Base-by-base conservation (phyloP, 2,113 vertebrate genomes). In the western clawed frog (Xenopus tropicalis) region DNA sequence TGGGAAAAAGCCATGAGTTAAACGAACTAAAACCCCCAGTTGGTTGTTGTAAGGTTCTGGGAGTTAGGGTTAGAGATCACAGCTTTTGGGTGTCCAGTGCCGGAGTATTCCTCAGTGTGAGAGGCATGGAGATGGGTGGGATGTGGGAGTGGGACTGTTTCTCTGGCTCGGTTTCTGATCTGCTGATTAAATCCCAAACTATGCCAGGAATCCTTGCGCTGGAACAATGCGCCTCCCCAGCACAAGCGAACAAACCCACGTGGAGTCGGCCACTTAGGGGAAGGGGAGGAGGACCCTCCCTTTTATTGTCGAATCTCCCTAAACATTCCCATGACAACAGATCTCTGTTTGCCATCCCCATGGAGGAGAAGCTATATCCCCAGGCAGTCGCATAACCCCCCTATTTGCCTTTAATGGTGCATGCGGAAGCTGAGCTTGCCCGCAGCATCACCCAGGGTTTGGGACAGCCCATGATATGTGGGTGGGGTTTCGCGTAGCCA, bases 161-260 rank as follows among this genome's bases (percentile, higher is more conserved):
- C n/a, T 66, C 71, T 73, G 71, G 71, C 72, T 54, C 57, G 1
- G 57, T 58, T 75, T 58, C 58, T 62, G 20, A 69, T 63, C 58
- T 69, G 73, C 66, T 76, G 73, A 76, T 76, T 76, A 76, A 90
- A 88, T 88, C 83, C 85, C 81, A 71, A 83, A 86, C 86, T 88
- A 91, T 91, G 89, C 87, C 82, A 86, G 88, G 89, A 88, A 91
- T 91, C 80, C 82, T 5, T 69, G 78, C 69, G 81, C 83, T 86
- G 80, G 84, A 82, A 89, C 81, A 89, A 83, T 81, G 75, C 80
- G 72, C 75, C 82, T 69, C 81, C 79, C 85, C 61, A 74, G 69
- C 77, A 75, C n/a, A n/a, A n/a, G n/a, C n/a, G 77, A 59, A 42
- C 23, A 78, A 61, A 77, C 70, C 73, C 66, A 63, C 66, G 57